phyloP scores from a whole-genome alignment of 2,888 invertebrate species.

The Drosophila aldrichi region DNA sequence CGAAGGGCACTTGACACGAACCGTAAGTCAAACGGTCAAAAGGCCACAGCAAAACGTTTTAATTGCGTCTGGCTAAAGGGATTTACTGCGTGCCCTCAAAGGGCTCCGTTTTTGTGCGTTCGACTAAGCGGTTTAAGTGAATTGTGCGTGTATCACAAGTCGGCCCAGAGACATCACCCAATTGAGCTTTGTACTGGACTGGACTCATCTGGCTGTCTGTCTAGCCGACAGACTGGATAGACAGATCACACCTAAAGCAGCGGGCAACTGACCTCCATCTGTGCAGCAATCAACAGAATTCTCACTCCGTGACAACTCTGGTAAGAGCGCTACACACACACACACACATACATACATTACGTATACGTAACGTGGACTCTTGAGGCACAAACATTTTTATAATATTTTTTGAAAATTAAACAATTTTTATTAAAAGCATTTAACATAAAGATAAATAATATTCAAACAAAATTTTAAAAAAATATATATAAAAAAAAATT shows the following conservation, averaged over 20 bases:
- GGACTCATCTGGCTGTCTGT: slow-evolving; percentile 30
- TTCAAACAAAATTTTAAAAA: no score
- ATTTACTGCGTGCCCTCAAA: slow-evolving; percentile 33
- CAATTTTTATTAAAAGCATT: no score
- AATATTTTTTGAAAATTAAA: no score
- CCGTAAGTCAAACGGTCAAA: slow-evolving; percentile 56
- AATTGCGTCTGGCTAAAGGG: slow-evolving; percentile 64
- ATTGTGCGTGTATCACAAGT: slow-evolving; percentile 32
- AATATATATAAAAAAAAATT: no score
- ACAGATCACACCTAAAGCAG: slow-evolving; percentile 1
- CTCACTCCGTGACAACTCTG: slow-evolving; percentile 19
- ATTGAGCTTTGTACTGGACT: slow-evolving; percentile 3
- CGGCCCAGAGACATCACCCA: slow-evolving; percentile 18
- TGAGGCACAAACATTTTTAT: no score
- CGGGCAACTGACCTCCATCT: not conserved
- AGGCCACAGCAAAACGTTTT: slow-evolving; percentile 51
- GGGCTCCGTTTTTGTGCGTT: slow-evolving; percentile 19
- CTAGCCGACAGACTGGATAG: slow-evolving; percentile 34
- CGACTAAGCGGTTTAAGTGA: slow-evolving; percentile 26
- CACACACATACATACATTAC: slow-evolving; percentile 16
- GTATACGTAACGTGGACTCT: slow-evolving; percentile 29
- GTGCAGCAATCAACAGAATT: not conserved
- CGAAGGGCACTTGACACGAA: slow-evolving; percentile 27
- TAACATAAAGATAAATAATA: no score
- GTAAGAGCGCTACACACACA: slow-evolving; percentile 32